phyloP scores from a whole-genome alignment of 1,140 invertebrate species.

The Lycorma delicatula region DNA sequence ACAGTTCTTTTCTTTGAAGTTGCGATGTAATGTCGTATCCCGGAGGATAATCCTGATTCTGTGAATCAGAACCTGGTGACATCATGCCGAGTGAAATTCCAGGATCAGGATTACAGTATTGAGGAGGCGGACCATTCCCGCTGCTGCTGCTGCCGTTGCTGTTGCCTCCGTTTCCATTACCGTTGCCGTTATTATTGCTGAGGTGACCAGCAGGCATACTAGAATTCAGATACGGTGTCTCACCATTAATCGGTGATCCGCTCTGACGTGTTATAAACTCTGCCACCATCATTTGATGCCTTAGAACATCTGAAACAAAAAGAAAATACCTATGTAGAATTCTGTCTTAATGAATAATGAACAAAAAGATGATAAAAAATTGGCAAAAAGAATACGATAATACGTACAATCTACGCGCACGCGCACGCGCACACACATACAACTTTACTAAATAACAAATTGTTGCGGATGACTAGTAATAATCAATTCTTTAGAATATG shows the following conservation, averaged over 20 bases:
- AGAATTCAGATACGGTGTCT: conserved; percentile 39
- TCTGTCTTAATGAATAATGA: no score
- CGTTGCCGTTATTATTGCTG: conserved; percentile 19
- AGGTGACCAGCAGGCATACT: conserved; percentile 26
- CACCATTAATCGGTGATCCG: conserved; percentile 55
- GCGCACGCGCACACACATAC: no score
- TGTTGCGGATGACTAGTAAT: no score
- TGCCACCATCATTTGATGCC: conserved; percentile 61
- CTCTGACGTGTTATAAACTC: conserved; percentile 67
- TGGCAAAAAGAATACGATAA: no score
- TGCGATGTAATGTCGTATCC: conserved; percentile 43
- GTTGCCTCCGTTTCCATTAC: conserved; percentile 18
- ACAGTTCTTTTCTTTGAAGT: conserved; percentile 60
- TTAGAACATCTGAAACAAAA: conserved; percentile 22
- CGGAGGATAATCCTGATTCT: conserved; percentile 33
- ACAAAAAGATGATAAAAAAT: no score
- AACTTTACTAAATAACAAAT: no score
- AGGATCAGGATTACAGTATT: not conserved
- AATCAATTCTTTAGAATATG: no score
- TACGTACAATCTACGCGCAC: no score
- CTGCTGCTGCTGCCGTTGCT: conserved; percentile 10
- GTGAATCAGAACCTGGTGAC: conserved; percentile 26
- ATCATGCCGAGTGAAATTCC: conserved; percentile 10
- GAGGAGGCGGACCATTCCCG: conserved; percentile 8
- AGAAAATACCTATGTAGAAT: no score